Conservation (phyloP, 2,888 invertebrate genomes). For the Resseliella maxima region DNA sequence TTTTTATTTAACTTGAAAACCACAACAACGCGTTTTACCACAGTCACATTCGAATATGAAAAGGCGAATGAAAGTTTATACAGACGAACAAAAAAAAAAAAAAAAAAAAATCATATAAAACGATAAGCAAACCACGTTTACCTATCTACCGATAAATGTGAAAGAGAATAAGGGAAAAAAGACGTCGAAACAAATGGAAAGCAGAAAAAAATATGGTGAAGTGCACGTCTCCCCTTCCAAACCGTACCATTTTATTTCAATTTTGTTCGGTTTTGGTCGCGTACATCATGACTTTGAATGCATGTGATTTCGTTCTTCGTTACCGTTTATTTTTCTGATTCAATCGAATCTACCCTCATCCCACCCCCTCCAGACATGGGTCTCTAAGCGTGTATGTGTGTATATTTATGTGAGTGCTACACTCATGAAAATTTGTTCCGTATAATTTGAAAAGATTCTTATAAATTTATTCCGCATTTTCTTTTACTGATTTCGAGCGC, state of each 20-base stretch:
- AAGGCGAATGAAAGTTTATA: background rate
- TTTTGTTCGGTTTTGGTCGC: background rate
- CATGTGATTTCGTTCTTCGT: background rate
- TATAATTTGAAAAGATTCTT: conserved; percentile 34
- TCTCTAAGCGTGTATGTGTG: background rate
- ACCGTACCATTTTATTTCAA: conserved; percentile 10
- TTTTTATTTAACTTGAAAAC: background rate
- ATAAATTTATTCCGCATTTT: conserved; percentile 10
- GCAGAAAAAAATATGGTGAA: background rate
- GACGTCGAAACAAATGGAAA: background rate
- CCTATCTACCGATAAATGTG: background rate
- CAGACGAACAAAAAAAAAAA: background rate
- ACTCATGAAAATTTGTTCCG: conserved; percentile 35
- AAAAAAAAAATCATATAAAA: background rate
- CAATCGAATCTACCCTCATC: conserved; percentile 16
- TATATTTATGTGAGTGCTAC: background rate
- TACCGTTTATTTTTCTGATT: conserved; percentile 28
- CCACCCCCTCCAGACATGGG: background rate
- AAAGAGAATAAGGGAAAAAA: too few species aligned
- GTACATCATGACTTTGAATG: background rate
- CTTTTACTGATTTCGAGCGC: background rate
- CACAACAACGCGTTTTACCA: background rate
- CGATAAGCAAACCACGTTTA: conserved; percentile 22
- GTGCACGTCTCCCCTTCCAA: background rate
- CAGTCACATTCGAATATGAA: conserved; percentile 35